Base-by-base conservation (phyloP, 2,888 invertebrate species). In the Charanyca ferruginea region DNA sequence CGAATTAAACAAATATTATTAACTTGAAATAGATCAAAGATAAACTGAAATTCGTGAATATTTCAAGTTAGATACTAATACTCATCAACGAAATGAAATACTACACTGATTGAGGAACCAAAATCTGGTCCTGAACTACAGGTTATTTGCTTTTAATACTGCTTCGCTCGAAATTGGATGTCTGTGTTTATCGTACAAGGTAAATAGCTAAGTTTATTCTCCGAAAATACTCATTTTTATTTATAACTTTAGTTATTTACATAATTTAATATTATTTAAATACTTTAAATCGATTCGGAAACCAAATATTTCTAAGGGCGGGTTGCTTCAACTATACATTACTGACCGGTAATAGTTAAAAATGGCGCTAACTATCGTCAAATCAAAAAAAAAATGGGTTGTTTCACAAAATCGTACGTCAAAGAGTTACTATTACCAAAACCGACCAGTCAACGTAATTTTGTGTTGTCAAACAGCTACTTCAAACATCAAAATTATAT, bases 141-240 rank as follows among this genome's bases (percentile, higher is more conserved):
- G 22, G 54, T 70, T 68, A 70, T 70, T 75, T 74, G 71, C 61
- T 52, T 65, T 70, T 59, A 65, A 73, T 73, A 73, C 66, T 64
- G 64, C 54, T 69, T 32, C 45, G 42, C 42, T 65, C 42, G 18
- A 53, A 8, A 57, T 53, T 41, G 49, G 41, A 48, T 44, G n/a
- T 54, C 58, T 55, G 38, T 54, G 28, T 69, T 64, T 74, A 16
- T 16, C 11, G 20, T 13, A 47, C 28, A 47, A 20, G 44, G 20
- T 65, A 49, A 70, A 70, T 49, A 64, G 25, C 2, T 4, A 42
- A 61, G 41, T 64, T 69, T 44, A 35, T 25, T 55, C 20, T 16
- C 18, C 0, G 42, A 42, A 58, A 49, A 59, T 47, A 58, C n/a
- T 49, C 1, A n/a, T 44, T 57, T 57, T 16, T 38, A 16, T 4